Percentiles rank a stretch among this genome's conserved stretches.
Evolutionary conservation across 2,888 invertebrate genomes (phyloP).

Genomic region (Gonocerus acuteangulatus): DNA sequence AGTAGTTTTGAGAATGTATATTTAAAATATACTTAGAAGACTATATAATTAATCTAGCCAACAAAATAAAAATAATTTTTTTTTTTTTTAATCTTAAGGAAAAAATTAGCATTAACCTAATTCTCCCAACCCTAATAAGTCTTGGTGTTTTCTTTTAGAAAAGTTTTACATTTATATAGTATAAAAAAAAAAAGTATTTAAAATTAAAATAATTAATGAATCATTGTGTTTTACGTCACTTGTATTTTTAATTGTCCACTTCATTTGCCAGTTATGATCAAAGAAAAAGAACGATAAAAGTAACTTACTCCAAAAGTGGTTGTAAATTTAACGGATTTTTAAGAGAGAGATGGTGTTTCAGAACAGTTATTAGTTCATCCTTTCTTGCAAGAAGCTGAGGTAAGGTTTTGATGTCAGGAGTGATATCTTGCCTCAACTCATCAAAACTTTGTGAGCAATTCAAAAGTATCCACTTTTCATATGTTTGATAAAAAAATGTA

Average conservation of each 20-base stretch:
- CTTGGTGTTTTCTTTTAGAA: too few relatives aligned
- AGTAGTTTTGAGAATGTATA: too few relatives aligned
- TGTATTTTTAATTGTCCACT: not conserved
- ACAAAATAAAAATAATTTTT: too few relatives aligned
- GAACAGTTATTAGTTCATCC: conserved; percentile 61
- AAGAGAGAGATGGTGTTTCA: conserved; percentile 64
- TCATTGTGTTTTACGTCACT: not conserved
- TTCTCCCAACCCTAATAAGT: too few relatives aligned
- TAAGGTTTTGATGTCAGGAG: conserved; percentile 63
- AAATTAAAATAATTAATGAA: not conserved
- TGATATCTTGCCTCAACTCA: conserved; percentile 66
- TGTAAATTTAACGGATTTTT: conserved; percentile 68
- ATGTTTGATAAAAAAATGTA: conserved; percentile 71
- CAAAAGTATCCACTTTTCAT: conserved; percentile 82
- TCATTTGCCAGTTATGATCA: not conserved
- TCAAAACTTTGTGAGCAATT: conserved; percentile 78
- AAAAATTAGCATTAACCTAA: too few relatives aligned
- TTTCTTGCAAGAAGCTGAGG: conserved; percentile 77
- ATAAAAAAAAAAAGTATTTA: not conserved
- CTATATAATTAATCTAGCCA: too few relatives aligned
- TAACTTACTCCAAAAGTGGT: conserved; percentile 75
- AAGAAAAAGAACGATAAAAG: not conserved
- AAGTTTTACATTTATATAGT: too few relatives aligned
- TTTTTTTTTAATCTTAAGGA: too few relatives aligned
- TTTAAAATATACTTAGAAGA: too few relatives aligned